Evolutionary conservation across 2,113 vertebrate species (phyloP).

Genomic region (Odontesthes bonariensis): DNA sequence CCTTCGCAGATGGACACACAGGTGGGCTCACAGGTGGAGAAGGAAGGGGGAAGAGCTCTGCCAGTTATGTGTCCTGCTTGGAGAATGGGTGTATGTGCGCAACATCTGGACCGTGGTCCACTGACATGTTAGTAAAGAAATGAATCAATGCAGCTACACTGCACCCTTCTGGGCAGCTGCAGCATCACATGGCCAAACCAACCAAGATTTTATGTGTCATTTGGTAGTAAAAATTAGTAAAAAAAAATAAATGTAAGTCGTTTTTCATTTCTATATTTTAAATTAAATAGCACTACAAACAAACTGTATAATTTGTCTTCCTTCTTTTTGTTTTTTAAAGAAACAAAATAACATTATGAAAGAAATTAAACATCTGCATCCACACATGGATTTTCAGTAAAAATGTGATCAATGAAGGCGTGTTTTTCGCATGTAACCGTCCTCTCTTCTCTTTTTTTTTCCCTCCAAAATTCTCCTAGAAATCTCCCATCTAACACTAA

Average conservation of each 20-base stretch:
- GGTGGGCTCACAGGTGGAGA: constrained; percentile 82
- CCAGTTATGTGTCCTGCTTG: constrained; percentile 80
- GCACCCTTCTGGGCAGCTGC: constrained; percentile 73
- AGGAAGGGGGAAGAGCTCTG: constrained; percentile 64
- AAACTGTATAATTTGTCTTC: too few species aligned
- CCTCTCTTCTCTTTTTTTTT: not conserved
- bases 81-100: constrained; percentile 38
- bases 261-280: too few species aligned
- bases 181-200: constrained; percentile 34
- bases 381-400: not conserved
- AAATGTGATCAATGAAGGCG: not conserved
- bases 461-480: not conserved
- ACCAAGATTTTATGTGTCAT: not conserved
- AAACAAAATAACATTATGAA: not conserved
- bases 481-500: not conserved
- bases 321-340: not conserved
- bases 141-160: constrained; percentile 75
- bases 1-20: constrained; percentile 84
- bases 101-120: constrained; percentile 79
- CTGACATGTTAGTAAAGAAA: constrained; percentile 39
- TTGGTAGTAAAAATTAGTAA: not conserved
- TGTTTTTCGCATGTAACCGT: not conserved
- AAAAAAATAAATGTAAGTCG: too few species aligned
- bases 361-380: not conserved
- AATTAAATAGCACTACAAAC: too few species aligned